Conservation (phyloP, 2,797 vertebrate genomes). For the Xiphorhynchus erythropygius region DNA sequence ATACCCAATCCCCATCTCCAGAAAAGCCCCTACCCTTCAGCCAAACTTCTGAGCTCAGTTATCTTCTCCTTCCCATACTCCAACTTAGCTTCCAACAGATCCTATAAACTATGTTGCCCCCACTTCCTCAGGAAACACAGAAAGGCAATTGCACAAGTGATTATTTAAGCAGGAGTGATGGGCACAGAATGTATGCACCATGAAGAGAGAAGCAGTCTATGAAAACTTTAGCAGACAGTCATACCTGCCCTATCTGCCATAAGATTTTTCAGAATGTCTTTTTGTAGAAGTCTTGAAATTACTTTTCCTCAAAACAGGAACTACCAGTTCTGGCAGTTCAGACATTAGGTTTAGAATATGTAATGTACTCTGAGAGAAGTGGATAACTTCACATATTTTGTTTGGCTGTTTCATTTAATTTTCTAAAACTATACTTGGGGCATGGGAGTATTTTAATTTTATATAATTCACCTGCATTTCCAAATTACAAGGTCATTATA, state of each 20-base stretch:
- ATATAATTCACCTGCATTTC: neutral
- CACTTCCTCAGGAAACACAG: neutral
- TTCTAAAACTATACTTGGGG: neutral
- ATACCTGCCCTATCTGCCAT: neutral
- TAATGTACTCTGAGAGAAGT: neutral
- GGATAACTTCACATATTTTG: conserved; percentile 7
- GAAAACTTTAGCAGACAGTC: neutral
- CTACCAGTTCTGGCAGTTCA: conserved; percentile 1
- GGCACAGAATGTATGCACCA: neutral
- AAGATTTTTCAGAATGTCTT: neutral
- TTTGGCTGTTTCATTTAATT: neutral
- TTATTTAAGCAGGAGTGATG: neutral
- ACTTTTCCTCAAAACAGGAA: conserved; percentile 11
- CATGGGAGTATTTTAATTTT: neutral
- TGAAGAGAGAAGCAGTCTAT: neutral
- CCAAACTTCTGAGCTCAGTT: neutral
- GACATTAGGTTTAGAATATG: neutral
- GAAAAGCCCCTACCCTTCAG: neutral
- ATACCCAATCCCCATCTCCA: neutral
- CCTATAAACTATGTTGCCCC: neutral
- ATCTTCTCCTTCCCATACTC: neutral
- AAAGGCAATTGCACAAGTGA: neutral
- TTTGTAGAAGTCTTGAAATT: neutral
- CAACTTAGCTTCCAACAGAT: neutral
- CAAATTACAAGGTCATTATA: neutral